phyloP scores from a whole-genome alignment of 2,797 vertebrate genomes.

The Hippocampus kuda region DNA sequence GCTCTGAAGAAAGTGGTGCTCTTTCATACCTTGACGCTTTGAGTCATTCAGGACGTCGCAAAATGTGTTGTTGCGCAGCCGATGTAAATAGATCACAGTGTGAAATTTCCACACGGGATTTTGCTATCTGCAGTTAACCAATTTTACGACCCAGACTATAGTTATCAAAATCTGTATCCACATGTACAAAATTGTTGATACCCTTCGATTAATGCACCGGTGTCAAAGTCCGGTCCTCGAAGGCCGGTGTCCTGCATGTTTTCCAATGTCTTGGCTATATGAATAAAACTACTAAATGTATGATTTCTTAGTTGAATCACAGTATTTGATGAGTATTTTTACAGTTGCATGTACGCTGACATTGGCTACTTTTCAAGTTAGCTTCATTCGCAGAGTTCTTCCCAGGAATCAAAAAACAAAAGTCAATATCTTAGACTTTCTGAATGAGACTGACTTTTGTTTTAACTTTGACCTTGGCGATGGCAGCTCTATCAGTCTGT shows the following conservation, averaged over 20 bases:
- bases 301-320: too few relatives aligned
- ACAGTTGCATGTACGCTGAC: too few relatives aligned
- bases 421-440: neutral
- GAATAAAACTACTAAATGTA: too few relatives aligned
- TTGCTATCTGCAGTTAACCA: neutral
- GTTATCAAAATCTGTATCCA: neutral
- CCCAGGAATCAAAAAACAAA: neutral
- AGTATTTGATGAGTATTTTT: too few relatives aligned
- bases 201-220: too few relatives aligned
- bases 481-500: neutral
- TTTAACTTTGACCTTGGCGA: neutral
- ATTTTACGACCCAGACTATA: neutral
- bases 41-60: neutral
- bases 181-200: neutral
- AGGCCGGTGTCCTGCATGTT: too few relatives aligned
- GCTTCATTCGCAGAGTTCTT: neutral
- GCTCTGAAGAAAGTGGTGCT: slow-evolving; percentile 3
- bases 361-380: neutral
- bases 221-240: too few relatives aligned
- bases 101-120: neutral
- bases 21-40: neutral
- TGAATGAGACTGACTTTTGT: neutral
- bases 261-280: too few relatives aligned
- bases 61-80: neutral
- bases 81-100: neutral